These are phyloP conservation scores for Nomada fabriciana DNA, from an alignment of 2,888 invertebrate species.

Conservation along the genomic window DNA sequence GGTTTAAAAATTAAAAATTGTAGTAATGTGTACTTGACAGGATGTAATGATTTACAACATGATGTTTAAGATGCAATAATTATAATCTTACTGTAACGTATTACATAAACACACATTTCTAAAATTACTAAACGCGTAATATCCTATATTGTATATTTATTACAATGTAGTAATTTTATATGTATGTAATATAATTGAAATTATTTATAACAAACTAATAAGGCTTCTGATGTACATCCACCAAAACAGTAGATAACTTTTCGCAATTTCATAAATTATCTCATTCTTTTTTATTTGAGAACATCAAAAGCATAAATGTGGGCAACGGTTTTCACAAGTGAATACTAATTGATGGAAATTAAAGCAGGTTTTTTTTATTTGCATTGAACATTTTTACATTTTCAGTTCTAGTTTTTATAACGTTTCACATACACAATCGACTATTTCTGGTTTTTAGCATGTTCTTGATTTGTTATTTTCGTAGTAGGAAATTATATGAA, in stretches of 20 bases:
- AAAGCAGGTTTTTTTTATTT: constrained; percentile 5
- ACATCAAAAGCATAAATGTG: background rate
- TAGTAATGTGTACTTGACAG: constrained; percentile 62
- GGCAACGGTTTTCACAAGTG: background rate
- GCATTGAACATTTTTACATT: constrained; percentile 20
- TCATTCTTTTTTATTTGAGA: constrained; percentile 3
- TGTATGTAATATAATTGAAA: constrained; percentile 65
- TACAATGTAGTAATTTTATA: constrained; percentile 66
- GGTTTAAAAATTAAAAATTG: constrained; percentile 34
- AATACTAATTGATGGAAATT: background rate
- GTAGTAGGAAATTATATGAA: background rate
- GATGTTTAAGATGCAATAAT: constrained; percentile 58
- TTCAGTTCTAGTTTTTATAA: constrained; percentile 21
- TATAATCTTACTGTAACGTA: constrained; percentile 57
- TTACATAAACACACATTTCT: constrained; percentile 55
- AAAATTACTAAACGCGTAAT: constrained; percentile 50
- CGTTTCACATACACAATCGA: constrained; percentile 11
- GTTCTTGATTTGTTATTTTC: background rate
- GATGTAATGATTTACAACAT: constrained; percentile 49
- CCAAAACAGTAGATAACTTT: constrained; percentile 37
- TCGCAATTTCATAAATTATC: constrained; percentile 16
- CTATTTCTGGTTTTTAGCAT: background rate
- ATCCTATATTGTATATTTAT: constrained; percentile 66
- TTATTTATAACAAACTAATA: constrained; percentile 63
- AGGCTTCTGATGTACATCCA: constrained; percentile 57